phyloP scores from a whole-genome alignment of 2,888 invertebrate species.

The Lithophane leautieri region DNA sequence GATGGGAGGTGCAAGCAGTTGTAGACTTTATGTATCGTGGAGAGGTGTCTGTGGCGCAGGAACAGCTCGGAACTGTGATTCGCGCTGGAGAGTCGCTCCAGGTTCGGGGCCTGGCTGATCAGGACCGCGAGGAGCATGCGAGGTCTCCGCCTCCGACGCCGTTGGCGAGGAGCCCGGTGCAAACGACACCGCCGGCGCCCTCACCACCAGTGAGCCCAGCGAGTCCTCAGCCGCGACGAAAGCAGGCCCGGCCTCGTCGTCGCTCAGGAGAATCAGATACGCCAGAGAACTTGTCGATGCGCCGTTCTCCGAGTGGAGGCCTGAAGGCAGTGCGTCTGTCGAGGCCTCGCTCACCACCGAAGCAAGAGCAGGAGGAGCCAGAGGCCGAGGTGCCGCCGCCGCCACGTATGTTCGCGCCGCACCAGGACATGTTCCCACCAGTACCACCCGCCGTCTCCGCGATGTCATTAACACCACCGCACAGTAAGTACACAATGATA shows the following conservation, averaged over 20 bases:
- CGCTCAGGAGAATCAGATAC: constrained; percentile 94
- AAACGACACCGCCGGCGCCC: constrained; percentile 83
- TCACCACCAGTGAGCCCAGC: constrained; percentile 91
- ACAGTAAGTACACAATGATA: constrained; percentile 91
- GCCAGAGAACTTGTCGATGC: constrained; percentile 91
- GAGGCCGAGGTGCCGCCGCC: constrained; percentile 90
- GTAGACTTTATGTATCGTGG: constrained; percentile 98
- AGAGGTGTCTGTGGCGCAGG: constrained; percentile 96
- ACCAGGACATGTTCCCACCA: constrained; percentile 93
- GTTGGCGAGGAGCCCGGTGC: constrained; percentile 86
- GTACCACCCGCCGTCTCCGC: constrained; percentile 93
- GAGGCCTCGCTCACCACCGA: constrained; percentile 83
- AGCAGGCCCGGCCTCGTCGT: constrained; percentile 96
- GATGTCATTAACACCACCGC: constrained; percentile 95
- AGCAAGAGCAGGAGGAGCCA: constrained; percentile 84
- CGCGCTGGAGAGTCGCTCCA: constrained; percentile 97
- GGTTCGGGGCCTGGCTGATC: constrained; percentile 94
- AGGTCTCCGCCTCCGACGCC: constrained; percentile 84
- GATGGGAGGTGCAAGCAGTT: constrained; percentile 96
- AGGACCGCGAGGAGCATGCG: constrained; percentile 87
- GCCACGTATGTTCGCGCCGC: constrained; percentile 89
- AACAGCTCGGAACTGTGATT: constrained; percentile 95
- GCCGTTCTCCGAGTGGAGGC: constrained; percentile 86
- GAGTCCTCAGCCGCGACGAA: constrained; percentile 95
- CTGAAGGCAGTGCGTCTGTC: constrained; percentile 85